A percentile compares a stretch with the other conserved stretches of the same genome.
Evolutionary conservation across 2,797 vertebrate species (phyloP).

Genomic region (Lithobates sylvaticus): DNA sequence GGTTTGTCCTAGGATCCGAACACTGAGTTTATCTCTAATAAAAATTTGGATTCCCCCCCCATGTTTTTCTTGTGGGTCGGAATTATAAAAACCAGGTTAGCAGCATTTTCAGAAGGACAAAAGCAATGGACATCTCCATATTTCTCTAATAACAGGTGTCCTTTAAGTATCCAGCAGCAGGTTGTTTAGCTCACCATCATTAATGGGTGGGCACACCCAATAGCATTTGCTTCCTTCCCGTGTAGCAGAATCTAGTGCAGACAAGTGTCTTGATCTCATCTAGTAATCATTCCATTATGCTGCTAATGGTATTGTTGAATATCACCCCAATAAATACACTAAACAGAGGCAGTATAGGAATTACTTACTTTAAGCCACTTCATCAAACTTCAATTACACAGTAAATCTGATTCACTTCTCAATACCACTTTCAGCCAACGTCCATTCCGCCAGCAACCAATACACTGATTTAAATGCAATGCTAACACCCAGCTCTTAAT

Average conservation of each 20-base stretch:
- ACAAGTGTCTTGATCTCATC: background rate
- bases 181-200: no score
- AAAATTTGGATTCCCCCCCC: no score
- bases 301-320: slow-evolving; percentile 1
- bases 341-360: background rate
- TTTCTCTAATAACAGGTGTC: no score
- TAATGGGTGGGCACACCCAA: no score
- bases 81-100: no score
- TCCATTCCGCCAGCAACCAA: slow-evolving; percentile 12
- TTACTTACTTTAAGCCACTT: background rate
- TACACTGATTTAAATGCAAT: slow-evolving; percentile 43
- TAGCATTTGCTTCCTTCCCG: no score
- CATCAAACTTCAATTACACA: background rate
- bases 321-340: background rate
- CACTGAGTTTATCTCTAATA: no score
- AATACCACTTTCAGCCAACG: background rate
- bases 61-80: no score
- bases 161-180: no score
- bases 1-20: no score
- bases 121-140: no score
- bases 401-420: slow-evolving; percentile 2
- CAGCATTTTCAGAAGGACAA: no score
- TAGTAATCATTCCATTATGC: background rate
- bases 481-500: slow-evolving; percentile 34
- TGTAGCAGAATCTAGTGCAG: background rate